Percentiles rank a stretch among this genome's conserved stretches.
Conservation (phyloP, 2,888 invertebrate species). For the Microchrysa polita region DNA sequence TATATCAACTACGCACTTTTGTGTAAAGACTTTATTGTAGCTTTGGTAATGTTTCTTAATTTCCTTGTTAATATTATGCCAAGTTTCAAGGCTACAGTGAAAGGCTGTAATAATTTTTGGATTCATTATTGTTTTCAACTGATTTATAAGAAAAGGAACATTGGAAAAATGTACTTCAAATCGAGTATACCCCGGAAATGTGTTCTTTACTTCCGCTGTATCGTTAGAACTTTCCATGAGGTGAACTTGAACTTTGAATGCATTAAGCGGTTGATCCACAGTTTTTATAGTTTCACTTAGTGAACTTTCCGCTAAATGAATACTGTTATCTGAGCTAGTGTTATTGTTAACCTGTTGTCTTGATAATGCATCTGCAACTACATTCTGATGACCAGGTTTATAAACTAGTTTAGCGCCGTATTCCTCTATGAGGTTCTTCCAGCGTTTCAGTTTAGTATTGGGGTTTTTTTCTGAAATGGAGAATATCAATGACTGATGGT, state of each 20-base stretch:
- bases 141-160: no score
- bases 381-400: conserved; percentile 58
- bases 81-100: neutral
- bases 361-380: conserved; percentile 51
- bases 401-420: conserved; percentile 56
- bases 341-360: neutral
- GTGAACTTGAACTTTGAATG: no score
- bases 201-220: no score
- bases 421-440: conserved; percentile 49
- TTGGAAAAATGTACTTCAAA: neutral
- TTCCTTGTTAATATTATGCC: neutral
- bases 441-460: conserved; percentile 49
- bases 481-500: conserved; percentile 50
- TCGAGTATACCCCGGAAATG: neutral
- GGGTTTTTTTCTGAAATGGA: conserved; percentile 50
- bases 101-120: neutral
- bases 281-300: neutral
- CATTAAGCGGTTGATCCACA: neutral
- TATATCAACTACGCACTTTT: no score
- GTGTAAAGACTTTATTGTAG: no score
- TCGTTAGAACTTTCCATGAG: no score
- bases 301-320: neutral
- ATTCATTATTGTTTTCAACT: neutral
- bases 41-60: no score
- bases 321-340: neutral